Evolutionary conservation across 1,140 invertebrate genomes (phyloP).

Genomic region (Dendroctonus valens): DNA sequence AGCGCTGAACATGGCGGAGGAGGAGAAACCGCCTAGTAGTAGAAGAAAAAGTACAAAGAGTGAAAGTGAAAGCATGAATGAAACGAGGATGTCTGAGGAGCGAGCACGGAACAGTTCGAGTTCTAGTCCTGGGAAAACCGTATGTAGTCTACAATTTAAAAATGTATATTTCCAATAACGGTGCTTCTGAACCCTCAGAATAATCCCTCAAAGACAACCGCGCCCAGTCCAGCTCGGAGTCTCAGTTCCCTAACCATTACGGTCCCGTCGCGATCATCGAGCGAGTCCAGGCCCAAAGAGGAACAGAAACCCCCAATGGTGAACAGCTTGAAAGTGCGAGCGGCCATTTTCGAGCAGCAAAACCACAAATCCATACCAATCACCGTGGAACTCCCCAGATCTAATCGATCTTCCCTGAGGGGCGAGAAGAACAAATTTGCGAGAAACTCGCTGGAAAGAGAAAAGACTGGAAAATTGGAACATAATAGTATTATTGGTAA

Average conservation of each 20-base stretch:
- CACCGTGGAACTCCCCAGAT: constrained; percentile 16
- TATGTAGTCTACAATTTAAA: constrained; percentile 14
- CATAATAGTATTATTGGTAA: constrained; percentile 15
- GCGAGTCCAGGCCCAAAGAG: neutral
- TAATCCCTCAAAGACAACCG: neutral
- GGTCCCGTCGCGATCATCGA: neutral
- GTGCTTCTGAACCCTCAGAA: neutral
- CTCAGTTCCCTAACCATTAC: constrained; percentile 11
- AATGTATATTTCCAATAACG: neutral
- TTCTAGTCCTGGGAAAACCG: constrained; percentile 22
- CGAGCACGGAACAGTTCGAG: constrained; percentile 1
- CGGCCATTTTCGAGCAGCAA: constrained; percentile 44
- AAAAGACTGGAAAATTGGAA: constrained; percentile 11
- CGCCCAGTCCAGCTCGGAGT: constrained; percentile 15
- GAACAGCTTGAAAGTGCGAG: constrained; percentile 40
- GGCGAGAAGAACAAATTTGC: neutral
- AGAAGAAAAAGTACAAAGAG: constrained; percentile 35
- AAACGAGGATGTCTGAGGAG: constrained; percentile 10
- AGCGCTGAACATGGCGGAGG: constrained; percentile 5
- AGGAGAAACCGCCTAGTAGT: constrained; percentile 13
- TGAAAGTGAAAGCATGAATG: constrained; percentile 30
- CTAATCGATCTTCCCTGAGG: constrained; percentile 6
- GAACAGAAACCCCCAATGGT: constrained; percentile 10
- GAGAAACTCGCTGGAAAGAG: constrained; percentile 4
- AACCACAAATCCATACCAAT: constrained; percentile 31